Base-by-base conservation (phyloP, 2,888 invertebrate species). In the Augiades crinisus region DNA sequence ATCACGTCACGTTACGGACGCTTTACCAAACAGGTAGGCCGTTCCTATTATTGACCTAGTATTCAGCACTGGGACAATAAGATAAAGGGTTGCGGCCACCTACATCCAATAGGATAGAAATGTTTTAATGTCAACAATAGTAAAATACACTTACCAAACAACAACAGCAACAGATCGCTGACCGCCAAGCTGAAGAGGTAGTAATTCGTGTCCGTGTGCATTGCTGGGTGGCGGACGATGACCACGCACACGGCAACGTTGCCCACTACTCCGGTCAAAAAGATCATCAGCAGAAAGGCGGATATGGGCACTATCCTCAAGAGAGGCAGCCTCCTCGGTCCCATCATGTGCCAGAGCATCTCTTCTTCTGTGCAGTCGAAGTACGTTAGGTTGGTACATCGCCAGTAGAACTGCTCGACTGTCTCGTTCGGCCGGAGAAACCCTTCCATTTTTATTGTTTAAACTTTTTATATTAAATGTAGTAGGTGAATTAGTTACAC, bases 171-270 rank as follows among this genome's bases (percentile, higher is more conserved):
- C 12, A 98, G 85, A 78, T 98, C 98, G 13, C 97, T 96, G 10
- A 97, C 86, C 12, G 98, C 96, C 80, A 97, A 84, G 72, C 95
- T 97, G 87, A 97, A 96, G 40, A 98, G 90, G 73, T 98, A 98
- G 74, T 96, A 98, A 74, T 98, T 98, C 0, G 98, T 98, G 0
- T 97, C 95, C 0, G 96, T 96, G 67, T 96, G 96, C 94, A 98
- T 94, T 5, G 94, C 92, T 0, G 93, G 91, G 70, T 97, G 96
- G 22, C 92, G 91, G 5, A 94, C 91, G 46, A 98, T 97, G 8
- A 98, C 97, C 33, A 95, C 91, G 70, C 97, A 97, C 5, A 97
- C 97, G 2, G 94, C 92, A 17, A 95, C 83, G 72, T 98, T 98
- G 2, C 98, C 98, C 38, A 95, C 85, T 24, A 97, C 91, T 0